Evolutionary conservation across 2,113 vertebrate species (phyloP).

Genomic region (Ramphastos sulfuratus): DNA sequence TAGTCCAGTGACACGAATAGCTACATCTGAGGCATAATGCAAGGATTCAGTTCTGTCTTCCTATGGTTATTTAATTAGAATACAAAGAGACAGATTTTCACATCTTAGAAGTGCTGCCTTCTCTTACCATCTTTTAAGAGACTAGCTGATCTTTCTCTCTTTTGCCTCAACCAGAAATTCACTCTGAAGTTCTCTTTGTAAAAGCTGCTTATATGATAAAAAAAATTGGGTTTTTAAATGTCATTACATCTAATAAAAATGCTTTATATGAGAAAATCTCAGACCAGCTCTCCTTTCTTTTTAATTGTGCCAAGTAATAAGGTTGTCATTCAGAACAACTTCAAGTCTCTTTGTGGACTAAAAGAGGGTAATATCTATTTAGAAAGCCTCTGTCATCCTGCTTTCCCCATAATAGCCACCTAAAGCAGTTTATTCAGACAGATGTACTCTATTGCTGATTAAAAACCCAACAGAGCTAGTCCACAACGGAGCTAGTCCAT

Average conservation of each 20-base stretch:
- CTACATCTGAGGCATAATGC: not conserved
- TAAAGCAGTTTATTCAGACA: not conserved
- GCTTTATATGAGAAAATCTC: not conserved
- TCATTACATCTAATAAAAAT: not conserved
- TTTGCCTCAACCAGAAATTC: not conserved
- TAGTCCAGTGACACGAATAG: not conserved
- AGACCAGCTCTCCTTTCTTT: not conserved
- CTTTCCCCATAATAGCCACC: not conserved
- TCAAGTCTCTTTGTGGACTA: not conserved
- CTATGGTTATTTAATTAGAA: not conserved
- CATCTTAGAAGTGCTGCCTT: fast-evolving
- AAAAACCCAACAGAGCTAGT: no score
- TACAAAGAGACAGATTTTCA: not conserved
- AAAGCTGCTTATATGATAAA: not conserved
- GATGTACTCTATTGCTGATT: not conserved
- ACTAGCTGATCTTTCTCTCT: not conserved
- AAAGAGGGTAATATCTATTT: not conserved
- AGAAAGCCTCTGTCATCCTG: not conserved
- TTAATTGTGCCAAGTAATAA: not conserved
- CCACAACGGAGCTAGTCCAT: not conserved
- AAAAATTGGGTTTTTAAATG: not conserved
- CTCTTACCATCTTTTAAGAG: not conserved
- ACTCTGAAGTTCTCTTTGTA: not conserved
- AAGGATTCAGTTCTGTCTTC: not conserved
- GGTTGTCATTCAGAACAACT: not conserved